Evolutionary conservation across 1,140 invertebrate genomes (phyloP).

Genomic region (Pseudomyrmex concolor): DNA sequence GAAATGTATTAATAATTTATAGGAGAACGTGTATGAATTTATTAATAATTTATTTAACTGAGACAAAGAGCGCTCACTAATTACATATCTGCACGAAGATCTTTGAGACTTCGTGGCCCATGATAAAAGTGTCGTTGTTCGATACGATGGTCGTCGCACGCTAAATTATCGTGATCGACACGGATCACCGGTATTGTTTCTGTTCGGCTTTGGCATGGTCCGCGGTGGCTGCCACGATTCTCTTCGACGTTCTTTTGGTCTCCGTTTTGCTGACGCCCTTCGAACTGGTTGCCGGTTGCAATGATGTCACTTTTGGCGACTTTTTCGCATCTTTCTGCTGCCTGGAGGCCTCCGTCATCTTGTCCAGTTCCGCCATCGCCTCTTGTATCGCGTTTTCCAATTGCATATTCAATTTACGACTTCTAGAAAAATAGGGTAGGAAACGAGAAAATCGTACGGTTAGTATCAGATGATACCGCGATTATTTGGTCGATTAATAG

Average conservation of each 20-base stretch:
- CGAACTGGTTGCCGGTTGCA: slow-evolving; percentile 52
- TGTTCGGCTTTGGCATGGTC: slow-evolving; percentile 68
- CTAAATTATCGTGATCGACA: slow-evolving; percentile 6
- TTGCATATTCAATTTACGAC: slow-evolving; percentile 94
- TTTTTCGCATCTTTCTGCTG: slow-evolving; percentile 60
- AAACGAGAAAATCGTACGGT: slow-evolving; percentile 68
- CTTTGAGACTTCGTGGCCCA: slow-evolving; percentile 1
- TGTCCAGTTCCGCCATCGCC: slow-evolving; percentile 92
- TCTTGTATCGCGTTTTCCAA: slow-evolving; percentile 96
- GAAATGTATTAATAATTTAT: slow-evolving; percentile 41
- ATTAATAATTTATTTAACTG: slow-evolving; percentile 52
- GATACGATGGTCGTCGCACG: background rate
- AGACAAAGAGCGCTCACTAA: slow-evolving; percentile 15
- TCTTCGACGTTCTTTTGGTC: slow-evolving; percentile 77
- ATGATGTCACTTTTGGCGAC: slow-evolving; percentile 41
- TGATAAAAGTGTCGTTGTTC: background rate
- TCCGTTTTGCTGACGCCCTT: slow-evolving; percentile 66
- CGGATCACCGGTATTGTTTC: slow-evolving; percentile 74
- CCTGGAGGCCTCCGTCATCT: slow-evolving; percentile 71
- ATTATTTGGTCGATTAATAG: slow-evolving; percentile 31
- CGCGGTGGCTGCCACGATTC: slow-evolving; percentile 60
- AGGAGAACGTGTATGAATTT: slow-evolving; percentile 27
- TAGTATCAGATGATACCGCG: slow-evolving; percentile 50
- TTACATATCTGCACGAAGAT: slow-evolving; percentile 47
- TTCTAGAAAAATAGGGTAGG: slow-evolving; percentile 86